phyloP scores from a whole-genome alignment of 2,888 invertebrate species.

The Drosophila cognata region DNA sequence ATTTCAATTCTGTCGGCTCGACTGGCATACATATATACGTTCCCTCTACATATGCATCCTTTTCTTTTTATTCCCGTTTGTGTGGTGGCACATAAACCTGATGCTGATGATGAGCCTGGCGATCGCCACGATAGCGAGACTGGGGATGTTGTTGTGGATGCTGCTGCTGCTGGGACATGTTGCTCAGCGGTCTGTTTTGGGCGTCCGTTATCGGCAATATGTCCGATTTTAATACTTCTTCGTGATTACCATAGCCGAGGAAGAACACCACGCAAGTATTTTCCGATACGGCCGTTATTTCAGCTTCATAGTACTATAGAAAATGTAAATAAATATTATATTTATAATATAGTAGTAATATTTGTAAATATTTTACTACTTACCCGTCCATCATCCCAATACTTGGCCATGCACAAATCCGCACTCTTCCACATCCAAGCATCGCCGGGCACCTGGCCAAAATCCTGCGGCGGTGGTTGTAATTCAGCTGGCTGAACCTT shows the following conservation, averaged over 20 bases:
- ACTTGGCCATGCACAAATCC: conserved; percentile 94
- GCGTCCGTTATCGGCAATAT: conserved; percentile 88
- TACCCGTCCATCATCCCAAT: conserved; percentile 96
- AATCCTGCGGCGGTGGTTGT: conserved; percentile 41
- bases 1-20: conserved; percentile 38
- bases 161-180: conserved; percentile 55
- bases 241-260: conserved; percentile 94
- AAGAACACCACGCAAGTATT: conserved; percentile 94
- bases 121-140: conserved; percentile 81
- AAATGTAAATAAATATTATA: background rate
- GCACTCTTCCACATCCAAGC: conserved; percentile 90
- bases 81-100: conserved; percentile 85
- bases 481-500: conserved; percentile 39
- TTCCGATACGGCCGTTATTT: conserved; percentile 92
- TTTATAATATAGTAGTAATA: background rate
- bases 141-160: conserved; percentile 51
- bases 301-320: conserved; percentile 91
- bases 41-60: conserved; percentile 9
- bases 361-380: conserved; percentile 68
- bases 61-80: conserved; percentile 82
- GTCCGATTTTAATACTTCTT: conserved; percentile 93
- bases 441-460: conserved; percentile 81
- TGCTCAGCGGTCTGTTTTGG: conserved; percentile 79
- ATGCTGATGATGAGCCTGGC: conserved; percentile 82
- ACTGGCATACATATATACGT: conserved; percentile 7